Evolutionary conservation across 2,797 vertebrate species (phyloP).

Genomic region (Amblyraja radiata): DNA sequence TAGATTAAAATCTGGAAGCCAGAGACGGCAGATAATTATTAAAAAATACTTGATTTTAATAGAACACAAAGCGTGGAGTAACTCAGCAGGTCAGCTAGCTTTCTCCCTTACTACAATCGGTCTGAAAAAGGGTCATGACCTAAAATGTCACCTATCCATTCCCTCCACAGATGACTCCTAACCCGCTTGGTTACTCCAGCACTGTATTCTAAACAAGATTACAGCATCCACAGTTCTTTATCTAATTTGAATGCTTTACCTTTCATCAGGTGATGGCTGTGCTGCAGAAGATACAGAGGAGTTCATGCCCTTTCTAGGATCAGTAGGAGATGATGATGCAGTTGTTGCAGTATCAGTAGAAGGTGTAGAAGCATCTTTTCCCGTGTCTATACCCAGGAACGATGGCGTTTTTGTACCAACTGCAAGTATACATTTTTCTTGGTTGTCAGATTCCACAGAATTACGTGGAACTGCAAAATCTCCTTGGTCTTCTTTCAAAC

Average conservation of each 20-base stretch:
- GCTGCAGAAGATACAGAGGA: not conserved
- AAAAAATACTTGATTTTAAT: not conserved
- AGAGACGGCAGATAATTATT: not conserved
- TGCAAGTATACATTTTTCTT: not conserved
- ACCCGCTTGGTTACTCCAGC: no score
- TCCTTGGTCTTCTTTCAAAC: not conserved
- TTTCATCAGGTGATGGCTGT: not conserved
- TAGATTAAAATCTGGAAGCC: not conserved
- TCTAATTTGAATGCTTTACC: not conserved
- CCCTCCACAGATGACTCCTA: no score
- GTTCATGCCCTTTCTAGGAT: not conserved
- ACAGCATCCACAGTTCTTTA: no score
- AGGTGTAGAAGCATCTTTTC: not conserved
- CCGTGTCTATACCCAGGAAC: no score
- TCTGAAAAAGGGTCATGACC: no score
- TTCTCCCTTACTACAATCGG: no score
- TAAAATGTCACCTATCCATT: no score
- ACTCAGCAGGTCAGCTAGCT: no score
- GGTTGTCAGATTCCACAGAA: not conserved
- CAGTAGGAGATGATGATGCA: not conserved
- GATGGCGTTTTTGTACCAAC: not conserved
- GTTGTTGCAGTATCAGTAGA: not conserved
- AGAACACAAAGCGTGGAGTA: no score
- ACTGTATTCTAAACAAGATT: no score
- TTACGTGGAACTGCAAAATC: not conserved